Percentiles rank a stretch among this genome's conserved stretches.
phyloP scores from a whole-genome alignment of 2,888 invertebrate genomes.

The Andrena hattorfiana region DNA sequence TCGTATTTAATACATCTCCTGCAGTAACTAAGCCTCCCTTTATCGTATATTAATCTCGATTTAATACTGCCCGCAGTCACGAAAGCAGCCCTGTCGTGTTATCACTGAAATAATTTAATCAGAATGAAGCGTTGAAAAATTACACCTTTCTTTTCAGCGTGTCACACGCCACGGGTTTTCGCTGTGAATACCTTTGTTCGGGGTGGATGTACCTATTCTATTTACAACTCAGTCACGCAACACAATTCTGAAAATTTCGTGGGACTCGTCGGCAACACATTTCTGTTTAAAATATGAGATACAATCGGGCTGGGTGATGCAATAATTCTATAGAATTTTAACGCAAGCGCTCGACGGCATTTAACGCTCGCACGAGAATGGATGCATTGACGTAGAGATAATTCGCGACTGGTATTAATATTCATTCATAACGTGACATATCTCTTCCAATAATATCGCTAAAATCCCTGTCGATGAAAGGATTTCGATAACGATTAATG shows the following conservation, averaged over 20 bases:
- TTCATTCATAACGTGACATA: background rate
- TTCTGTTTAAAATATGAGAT: background rate
- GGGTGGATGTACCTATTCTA: constrained; percentile 11
- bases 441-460: background rate
- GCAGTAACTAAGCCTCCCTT: no score
- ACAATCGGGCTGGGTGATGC: no score
- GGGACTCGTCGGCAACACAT: background rate
- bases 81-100: background rate
- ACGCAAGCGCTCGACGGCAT: background rate
- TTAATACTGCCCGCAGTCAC: background rate
- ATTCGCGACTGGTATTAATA: background rate
- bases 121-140: background rate
- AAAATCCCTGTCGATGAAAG: background rate
- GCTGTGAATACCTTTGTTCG: background rate
- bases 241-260: background rate
- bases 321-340: background rate
- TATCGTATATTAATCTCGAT: background rate
- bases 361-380: background rate
- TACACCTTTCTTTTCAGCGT: background rate
- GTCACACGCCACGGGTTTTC: background rate
- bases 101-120: background rate
- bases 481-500: background rate
- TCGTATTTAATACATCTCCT: no score
- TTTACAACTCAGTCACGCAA: constrained; percentile 18
- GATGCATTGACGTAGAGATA: background rate